These are phyloP conservation scores for Diachasma alloeum DNA, from an alignment of 1,140 invertebrate genomes.

Conservation along the genomic window DNA sequence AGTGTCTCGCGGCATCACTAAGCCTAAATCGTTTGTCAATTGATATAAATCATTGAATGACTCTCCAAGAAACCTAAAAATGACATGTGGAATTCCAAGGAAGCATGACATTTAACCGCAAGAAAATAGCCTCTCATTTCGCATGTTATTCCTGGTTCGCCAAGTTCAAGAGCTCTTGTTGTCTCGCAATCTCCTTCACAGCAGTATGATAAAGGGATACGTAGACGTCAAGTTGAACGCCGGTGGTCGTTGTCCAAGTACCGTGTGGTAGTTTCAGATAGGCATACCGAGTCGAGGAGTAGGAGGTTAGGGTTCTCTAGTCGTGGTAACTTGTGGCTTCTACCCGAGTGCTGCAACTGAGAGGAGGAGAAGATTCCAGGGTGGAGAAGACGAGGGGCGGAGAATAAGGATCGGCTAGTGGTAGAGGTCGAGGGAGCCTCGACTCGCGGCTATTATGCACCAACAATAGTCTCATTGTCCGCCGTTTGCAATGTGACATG, in stretches of 20 bases:
- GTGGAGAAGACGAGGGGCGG: not conserved
- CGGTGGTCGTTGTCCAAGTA: conserved; percentile 26
- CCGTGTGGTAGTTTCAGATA: conserved; percentile 7
- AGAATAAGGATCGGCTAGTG: not conserved
- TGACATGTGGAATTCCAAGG: not conserved
- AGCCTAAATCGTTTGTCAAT: not conserved
- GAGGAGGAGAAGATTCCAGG: not conserved
- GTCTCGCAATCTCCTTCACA: conserved; percentile 8
- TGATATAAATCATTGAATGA: not conserved
- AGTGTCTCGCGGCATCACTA: no score
- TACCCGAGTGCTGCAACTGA: not conserved
- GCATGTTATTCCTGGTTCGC: conserved; percentile 13
- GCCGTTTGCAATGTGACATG: conserved; percentile 30
- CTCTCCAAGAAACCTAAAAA: not conserved
- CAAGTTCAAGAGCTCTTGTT: conserved; percentile 25
- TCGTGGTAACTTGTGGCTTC: not conserved
- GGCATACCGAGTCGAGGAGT: not conserved
- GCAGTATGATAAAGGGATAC: conserved; percentile 12
- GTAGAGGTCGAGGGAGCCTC: conserved; percentile 26
- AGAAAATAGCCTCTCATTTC: not conserved
- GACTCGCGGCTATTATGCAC: conserved; percentile 24
- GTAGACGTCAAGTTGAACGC: conserved; percentile 17
- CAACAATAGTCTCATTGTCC: conserved; percentile 36
- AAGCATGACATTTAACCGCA: not conserved
- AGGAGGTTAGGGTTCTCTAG: no score